Evolutionary conservation across 1,140 invertebrate species (phyloP).

Genomic region (Orius insidiosus): DNA sequence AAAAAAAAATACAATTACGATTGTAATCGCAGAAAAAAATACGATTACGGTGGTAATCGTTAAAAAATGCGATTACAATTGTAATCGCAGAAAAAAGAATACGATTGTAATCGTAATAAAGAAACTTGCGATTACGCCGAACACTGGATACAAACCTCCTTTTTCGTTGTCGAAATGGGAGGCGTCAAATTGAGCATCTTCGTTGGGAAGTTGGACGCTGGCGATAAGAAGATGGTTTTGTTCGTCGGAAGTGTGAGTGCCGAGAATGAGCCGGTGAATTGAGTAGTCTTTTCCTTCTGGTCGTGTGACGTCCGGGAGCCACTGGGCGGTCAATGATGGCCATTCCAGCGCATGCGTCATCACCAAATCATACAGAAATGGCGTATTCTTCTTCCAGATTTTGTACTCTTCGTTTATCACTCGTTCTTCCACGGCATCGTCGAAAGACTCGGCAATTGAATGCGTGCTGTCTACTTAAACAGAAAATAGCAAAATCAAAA

Average conservation of each 20-base stretch:
- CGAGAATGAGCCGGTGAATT: constrained; percentile 91
- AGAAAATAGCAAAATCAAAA: too few relatives aligned
- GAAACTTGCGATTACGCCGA: too few relatives aligned
- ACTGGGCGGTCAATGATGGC: constrained; percentile 96
- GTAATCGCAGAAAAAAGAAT: too few relatives aligned
- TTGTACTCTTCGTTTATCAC: constrained; percentile 99
- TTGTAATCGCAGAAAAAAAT: too few relatives aligned
- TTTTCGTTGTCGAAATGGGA: constrained; percentile 98
- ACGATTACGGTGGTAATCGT: too few relatives aligned
- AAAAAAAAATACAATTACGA: too few relatives aligned
- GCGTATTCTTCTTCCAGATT: constrained; percentile 98
- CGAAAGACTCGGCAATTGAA: constrained; percentile 52
- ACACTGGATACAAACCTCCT: too few relatives aligned
- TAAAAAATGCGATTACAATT: too few relatives aligned
- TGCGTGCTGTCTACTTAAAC: neutral
- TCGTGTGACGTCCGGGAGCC: constrained; percentile 95
- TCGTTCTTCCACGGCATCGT: constrained; percentile 94
- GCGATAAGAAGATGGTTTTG: constrained; percentile 98
- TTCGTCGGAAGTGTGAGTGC: constrained; percentile 99
- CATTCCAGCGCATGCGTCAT: constrained; percentile 95
- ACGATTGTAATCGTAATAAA: too few relatives aligned
- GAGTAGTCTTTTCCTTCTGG: constrained; percentile 98
- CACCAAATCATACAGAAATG: constrained; percentile 94
- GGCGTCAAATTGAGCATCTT: constrained; percentile 98
- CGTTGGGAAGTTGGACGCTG: constrained; percentile 94